These are phyloP conservation scores for Mungos mungo DNA, from an alignment of 2,113 vertebrate genomes.

Conservation along the genomic window DNA sequence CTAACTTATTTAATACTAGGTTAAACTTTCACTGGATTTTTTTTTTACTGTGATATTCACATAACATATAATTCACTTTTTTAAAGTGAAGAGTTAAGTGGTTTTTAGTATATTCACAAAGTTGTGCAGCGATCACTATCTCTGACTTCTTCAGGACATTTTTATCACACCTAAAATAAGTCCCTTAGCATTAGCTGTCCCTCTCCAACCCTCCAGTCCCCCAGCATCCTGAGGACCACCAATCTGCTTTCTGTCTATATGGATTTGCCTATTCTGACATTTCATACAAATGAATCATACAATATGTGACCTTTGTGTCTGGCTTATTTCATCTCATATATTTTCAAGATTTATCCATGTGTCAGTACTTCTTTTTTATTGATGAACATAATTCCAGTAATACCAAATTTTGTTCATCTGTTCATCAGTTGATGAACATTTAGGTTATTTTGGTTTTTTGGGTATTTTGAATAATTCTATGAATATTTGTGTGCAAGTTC, in stretches of 20 bases:
- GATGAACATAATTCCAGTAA: background rate
- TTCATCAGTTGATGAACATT: background rate
- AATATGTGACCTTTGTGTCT: background rate
- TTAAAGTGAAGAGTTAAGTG: background rate
- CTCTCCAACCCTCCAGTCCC: background rate
- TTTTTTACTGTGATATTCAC: background rate
- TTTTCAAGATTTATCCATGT: background rate
- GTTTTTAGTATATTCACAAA: background rate
- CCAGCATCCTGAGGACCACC: background rate
- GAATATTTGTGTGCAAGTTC: background rate
- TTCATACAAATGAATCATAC: background rate
- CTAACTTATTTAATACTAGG: background rate
- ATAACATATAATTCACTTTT: background rate
- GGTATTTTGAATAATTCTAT: background rate
- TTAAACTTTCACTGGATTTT: background rate
- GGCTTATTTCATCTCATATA: background rate
- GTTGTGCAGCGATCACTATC: background rate
- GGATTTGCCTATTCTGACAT: background rate
- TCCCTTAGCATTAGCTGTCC: background rate
- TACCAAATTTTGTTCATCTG: background rate
- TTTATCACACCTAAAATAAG: background rate
- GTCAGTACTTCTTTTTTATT: background rate
- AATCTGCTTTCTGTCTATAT: background rate
- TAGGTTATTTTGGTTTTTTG: background rate
- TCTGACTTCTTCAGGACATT: background rate